Percentiles rank a stretch among this genome's conserved stretches.
phyloP scores from a whole-genome alignment of 2,113 vertebrate genomes.

The Forbesichthys agassizii region DNA sequence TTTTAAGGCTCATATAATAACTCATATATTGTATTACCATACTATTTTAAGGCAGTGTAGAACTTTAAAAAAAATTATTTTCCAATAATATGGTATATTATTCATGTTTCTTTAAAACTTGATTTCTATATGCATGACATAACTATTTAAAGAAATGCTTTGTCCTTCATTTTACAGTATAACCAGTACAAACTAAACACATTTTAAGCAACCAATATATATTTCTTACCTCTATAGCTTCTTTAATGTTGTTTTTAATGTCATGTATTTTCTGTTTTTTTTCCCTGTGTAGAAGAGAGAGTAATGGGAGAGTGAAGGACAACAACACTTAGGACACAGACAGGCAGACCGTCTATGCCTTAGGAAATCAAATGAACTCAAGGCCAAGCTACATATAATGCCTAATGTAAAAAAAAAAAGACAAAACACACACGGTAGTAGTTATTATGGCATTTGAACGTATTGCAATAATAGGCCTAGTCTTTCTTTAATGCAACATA shows the following conservation, averaged over 20 bases:
- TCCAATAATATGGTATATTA: not conserved
- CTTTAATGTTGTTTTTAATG: conserved; percentile 99
- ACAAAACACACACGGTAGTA: too few relatives aligned
- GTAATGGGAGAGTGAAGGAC: not conserved
- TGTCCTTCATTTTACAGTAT: too few relatives aligned
- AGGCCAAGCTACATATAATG: too few relatives aligned
- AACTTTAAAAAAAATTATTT: too few relatives aligned
- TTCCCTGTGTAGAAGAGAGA: conserved; percentile 82
- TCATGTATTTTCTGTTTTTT: conserved; percentile 98
- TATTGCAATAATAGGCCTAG: too few relatives aligned
- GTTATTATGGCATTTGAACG: too few relatives aligned
- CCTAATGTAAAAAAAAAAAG: too few relatives aligned
- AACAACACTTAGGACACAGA: too few relatives aligned
- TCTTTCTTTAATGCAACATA: too few relatives aligned
- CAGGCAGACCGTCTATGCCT: not conserved
- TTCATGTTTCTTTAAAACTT: too few relatives aligned
- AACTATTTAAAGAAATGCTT: too few relatives aligned
- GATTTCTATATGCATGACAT: too few relatives aligned
- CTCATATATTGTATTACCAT: not conserved
- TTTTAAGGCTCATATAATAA: not conserved
- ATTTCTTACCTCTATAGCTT: conserved; percentile 95
- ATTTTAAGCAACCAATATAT: not conserved
- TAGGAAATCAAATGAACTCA: not conserved
- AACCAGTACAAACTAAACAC: not conserved
- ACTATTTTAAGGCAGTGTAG: not conserved